Evolutionary conservation across 2,888 invertebrate species (phyloP), one percentile per base, ranked within the genome.

Genomic region (Cephus nigrinus): DNA sequence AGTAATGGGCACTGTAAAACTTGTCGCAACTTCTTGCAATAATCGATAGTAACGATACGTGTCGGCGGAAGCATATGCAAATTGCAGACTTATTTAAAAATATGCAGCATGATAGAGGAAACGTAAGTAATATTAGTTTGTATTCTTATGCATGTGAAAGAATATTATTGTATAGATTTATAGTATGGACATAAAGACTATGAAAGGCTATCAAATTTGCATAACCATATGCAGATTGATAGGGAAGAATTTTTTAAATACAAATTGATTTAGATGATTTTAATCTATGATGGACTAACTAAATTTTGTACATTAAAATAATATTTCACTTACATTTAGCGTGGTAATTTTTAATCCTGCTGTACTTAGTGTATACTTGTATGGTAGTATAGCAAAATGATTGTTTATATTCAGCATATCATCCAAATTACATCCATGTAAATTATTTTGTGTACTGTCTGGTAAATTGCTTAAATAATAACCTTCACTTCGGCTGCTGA

Each of bases 331-430:
- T 68, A 85, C 89, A 75, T 85, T 81, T 76, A 84, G 85, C 15
- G 86, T 85, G 12, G 68, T 79, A 11, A 87, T 85, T 4, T 80
- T 31, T n/a, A 88, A 74, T 33, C 86, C 88, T 23, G 74, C 80
- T n/a, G 78, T 79, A 11, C 75, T 83, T 12, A 90, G 77, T 35
- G 78, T 79, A 23, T 77, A 83, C 33, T 85, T 84, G 75, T 88
- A 88, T 9, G 89, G 87, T 73, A 90, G 75, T 68, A 89, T 33
- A 5, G 91, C 90, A 69, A 82, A 85, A 79, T 91, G 90, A 75
- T 87, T 85, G 68, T 73, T 80, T 35, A 91, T 83, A 78, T 82
- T 88, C 33, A 91, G 78, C 15, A 86, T 79, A 3, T 35, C 68
- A 75, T 90, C 82, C 15, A 87, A 78, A 74, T 84, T 73, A 74